Conservation (phyloP, 2,797 vertebrate genomes). For the Eulemur albifrons region DNA sequence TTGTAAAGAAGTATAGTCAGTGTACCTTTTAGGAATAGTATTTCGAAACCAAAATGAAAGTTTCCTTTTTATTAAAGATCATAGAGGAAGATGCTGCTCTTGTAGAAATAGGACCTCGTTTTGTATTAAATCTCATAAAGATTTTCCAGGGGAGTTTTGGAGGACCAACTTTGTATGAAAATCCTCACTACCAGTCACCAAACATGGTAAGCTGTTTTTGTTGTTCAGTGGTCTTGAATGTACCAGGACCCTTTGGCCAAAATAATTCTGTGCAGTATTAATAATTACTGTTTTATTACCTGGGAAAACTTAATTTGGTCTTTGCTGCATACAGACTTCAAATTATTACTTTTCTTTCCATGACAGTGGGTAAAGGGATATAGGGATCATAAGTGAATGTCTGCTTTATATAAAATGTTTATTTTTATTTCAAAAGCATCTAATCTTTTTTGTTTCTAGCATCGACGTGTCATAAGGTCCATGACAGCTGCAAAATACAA, state of each 20-base stretch:
- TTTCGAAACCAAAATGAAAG: constrained; percentile 7
- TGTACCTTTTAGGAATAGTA: not conserved
- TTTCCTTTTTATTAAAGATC: constrained; percentile 86
- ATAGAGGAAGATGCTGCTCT: constrained; percentile 97
- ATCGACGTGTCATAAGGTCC: constrained; percentile 89
- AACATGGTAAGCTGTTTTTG: constrained; percentile 89
- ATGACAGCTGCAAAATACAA: constrained; percentile 90
- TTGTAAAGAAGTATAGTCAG: not conserved
- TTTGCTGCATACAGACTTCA: not conserved
- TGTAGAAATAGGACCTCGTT: constrained; percentile 97
- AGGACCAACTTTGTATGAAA: constrained; percentile 95
- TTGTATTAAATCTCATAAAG: constrained; percentile 97
- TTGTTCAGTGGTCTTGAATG: not conserved
- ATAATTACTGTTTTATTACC: not conserved
- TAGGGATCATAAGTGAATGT: not conserved
- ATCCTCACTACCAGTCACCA: constrained; percentile 93
- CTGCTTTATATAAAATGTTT: not conserved
- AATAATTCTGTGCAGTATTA: not conserved
- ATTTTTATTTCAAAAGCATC: not conserved
- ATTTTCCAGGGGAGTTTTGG: constrained; percentile 98
- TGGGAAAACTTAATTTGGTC: not conserved
- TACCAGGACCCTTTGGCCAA: not conserved
- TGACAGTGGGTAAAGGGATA: not conserved
- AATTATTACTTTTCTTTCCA: not conserved
- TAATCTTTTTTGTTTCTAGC: constrained; percentile 82